phyloP scores from a whole-genome alignment of 1,140 invertebrate genomes.

The Calosoma granatense region DNA sequence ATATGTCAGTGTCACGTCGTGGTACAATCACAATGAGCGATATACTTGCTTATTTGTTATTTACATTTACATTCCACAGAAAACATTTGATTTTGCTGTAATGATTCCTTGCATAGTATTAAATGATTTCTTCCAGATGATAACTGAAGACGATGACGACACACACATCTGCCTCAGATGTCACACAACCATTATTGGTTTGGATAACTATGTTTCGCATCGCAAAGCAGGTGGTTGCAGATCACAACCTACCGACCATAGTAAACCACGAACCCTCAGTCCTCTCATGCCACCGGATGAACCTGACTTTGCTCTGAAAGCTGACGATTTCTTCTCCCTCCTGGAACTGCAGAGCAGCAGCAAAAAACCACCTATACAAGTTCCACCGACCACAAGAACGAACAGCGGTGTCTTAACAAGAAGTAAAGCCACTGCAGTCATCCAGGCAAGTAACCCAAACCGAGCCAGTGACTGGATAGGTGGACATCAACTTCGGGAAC shows the following conservation, averaged over 20 bases:
- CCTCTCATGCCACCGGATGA: conserved; percentile 25
- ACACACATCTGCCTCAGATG: conserved; percentile 79
- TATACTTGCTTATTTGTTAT: no score
- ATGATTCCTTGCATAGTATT: no score
- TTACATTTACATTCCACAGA: no score
- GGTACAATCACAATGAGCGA: no score
- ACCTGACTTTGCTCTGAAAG: conserved; percentile 47
- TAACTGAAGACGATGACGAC: conserved; percentile 57
- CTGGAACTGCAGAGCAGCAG: conserved; percentile 69
- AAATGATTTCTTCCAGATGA: conserved; percentile 20
- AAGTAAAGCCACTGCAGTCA: conserved; percentile 36
- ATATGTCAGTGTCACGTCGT: no score
- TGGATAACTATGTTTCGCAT: conserved; percentile 74
- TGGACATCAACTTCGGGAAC: conserved; percentile 41
- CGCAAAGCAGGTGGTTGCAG: conserved; percentile 55
- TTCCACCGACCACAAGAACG: conserved; percentile 34
- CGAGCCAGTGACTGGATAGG: conserved; percentile 43
- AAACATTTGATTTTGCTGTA: no score
- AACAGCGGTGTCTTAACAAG: conserved; percentile 33
- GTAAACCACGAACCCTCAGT: conserved; percentile 35
- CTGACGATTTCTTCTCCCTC: conserved; percentile 72
- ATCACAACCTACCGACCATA: conserved; percentile 27
- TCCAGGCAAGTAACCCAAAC: conserved; percentile 23
- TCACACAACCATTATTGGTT: conserved; percentile 59
- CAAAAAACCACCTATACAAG: conserved; percentile 31